Conservation (phyloP, 2,888 invertebrate genomes). For the Noctua janthina region DNA sequence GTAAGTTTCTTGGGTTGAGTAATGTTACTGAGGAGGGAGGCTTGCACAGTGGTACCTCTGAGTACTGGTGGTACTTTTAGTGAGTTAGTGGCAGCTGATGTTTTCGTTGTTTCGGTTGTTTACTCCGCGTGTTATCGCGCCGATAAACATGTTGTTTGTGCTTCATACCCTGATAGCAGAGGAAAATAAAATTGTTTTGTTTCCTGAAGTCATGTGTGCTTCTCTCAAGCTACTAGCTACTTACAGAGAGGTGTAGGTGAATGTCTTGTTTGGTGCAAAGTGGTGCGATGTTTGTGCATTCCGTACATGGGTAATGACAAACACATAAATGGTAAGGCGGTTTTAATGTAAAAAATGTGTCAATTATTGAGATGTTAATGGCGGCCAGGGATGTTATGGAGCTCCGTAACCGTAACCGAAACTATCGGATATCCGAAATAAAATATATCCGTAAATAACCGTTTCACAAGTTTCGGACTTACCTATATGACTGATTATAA, state of each 20-base stretch:
- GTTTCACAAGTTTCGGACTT: too few relatives aligned
- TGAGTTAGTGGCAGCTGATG: constrained; percentile 55
- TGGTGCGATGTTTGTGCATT: constrained; percentile 16
- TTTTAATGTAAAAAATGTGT: neutral
- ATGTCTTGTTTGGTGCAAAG: constrained; percentile 14
- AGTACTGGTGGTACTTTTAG: constrained; percentile 26
- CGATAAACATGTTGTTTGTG: constrained; percentile 65
- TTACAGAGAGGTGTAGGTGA: constrained; percentile 4
- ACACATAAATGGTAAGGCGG: constrained; percentile 8
- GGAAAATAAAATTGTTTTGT: constrained; percentile 48
- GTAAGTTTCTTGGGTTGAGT: neutral
- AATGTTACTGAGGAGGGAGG: constrained; percentile 9
- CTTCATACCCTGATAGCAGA: constrained; percentile 37
- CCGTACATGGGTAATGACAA: constrained; percentile 6
- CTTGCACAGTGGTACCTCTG: neutral
- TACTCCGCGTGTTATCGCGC: constrained; percentile 57
- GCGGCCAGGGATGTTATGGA: neutral
- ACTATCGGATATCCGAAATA: too few relatives aligned
- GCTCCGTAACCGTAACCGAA: too few relatives aligned
- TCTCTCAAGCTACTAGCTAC: neutral
- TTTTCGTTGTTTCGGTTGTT: constrained; percentile 60
- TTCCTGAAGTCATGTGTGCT: constrained; percentile 43
- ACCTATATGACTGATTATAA: too few relatives aligned
- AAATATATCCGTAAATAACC: too few relatives aligned
- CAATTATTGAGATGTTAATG: neutral